phyloP scores from a whole-genome alignment of 2,797 vertebrate genomes.

The Paramormyrops hopkinsi region DNA sequence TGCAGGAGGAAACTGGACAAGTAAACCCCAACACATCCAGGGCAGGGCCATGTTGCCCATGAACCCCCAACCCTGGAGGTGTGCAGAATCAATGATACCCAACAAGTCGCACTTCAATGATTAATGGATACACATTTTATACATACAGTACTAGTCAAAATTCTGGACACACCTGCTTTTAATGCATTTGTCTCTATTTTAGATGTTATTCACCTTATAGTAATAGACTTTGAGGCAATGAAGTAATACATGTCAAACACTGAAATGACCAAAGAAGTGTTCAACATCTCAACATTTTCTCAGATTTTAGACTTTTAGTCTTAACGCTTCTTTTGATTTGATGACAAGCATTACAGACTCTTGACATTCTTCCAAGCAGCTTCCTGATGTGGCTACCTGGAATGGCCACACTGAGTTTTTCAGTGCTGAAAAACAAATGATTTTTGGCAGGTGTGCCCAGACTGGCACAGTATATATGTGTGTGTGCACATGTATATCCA shows the following conservation, averaged over 20 bases:
- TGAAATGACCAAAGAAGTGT: not conserved
- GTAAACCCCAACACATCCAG: not conserved
- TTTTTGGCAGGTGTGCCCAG: not conserved
- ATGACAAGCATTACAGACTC: not conserved
- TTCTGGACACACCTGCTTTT: not conserved
- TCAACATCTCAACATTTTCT: not conserved
- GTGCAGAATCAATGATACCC: not conserved
- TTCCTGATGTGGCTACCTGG: not conserved
- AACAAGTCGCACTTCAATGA: not conserved
- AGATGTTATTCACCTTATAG: not conserved
- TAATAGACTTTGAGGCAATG: not conserved
- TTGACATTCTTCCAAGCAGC: not conserved
- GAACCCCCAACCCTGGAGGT: not conserved
- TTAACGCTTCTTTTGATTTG: not conserved
- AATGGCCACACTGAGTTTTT: not conserved
- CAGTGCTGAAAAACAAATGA: not conserved
- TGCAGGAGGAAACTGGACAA: not conserved
- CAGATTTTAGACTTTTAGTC: not conserved
- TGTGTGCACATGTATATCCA: not conserved
- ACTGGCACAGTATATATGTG: not conserved
- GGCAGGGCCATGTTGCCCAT: not conserved
- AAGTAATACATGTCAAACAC: not conserved
- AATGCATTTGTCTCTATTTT: not conserved
- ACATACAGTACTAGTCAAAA: not conserved
- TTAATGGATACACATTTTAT: not conserved